These are phyloP conservation scores for Neuroscelio doddi DNA, from an alignment of 2,888 invertebrate species.

Conservation along the genomic window DNA sequence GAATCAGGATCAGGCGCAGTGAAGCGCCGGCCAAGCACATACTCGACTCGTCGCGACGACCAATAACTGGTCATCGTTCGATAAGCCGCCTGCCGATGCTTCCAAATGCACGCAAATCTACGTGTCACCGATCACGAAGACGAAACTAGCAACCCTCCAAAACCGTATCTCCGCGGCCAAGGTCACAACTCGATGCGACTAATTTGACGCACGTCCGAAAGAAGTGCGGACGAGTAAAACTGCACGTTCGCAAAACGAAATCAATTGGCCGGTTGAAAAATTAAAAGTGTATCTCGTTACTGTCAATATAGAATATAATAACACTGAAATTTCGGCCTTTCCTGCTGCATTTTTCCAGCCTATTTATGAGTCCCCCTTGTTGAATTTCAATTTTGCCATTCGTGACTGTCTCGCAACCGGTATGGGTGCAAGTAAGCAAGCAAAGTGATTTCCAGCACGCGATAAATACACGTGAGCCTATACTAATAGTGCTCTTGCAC, in stretches of 20 bases:
- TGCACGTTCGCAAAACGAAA: no score
- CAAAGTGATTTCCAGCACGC: slow-evolving; percentile 30
- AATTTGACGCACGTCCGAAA: not conserved
- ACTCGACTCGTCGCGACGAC: slow-evolving; percentile 4
- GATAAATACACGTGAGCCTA: slow-evolving; percentile 4
- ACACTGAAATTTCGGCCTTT: slow-evolving; percentile 3
- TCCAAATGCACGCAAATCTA: no score
- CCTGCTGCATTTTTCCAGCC: no score
- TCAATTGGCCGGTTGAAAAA: no score
- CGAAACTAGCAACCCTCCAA: no score
- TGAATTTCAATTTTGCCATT: slow-evolving; percentile 23
- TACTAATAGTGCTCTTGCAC: not conserved
- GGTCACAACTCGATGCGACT: no score
- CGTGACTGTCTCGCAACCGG: slow-evolving; percentile 15
- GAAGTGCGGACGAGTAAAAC: no score
- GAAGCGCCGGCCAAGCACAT: slow-evolving; percentile 30
- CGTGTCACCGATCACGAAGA: no score
- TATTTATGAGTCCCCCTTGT: slow-evolving; percentile 20
- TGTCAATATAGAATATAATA: not conserved
- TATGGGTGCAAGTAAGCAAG: no score
- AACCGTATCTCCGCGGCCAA: no score
- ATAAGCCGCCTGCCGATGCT: no score
- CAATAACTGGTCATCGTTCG: slow-evolving; percentile 7
- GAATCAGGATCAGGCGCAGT: slow-evolving; percentile 56
- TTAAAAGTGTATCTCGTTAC: no score